Evolutionary conservation across 2,113 vertebrate genomes (phyloP).

Genomic region (Turdus rufiventris): DNA sequence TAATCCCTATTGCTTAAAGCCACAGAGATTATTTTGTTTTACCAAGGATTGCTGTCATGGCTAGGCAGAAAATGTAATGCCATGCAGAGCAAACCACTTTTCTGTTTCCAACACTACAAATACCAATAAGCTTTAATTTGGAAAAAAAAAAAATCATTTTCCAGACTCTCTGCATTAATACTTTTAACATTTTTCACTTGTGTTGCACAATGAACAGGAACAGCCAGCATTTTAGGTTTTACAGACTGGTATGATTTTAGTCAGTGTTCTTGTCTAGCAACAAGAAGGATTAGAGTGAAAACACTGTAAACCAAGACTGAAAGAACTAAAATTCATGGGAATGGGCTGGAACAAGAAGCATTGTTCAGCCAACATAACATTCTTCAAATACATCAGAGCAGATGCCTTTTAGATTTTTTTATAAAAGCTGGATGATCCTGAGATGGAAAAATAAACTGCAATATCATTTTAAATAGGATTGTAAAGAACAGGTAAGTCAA

Average conservation of each 20-base stretch:
- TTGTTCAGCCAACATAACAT: not conserved
- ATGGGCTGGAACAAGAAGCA: not conserved
- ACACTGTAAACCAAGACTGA: not conserved
- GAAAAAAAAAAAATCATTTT: not conserved
- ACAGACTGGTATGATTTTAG: not conserved
- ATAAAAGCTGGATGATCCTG: not conserved
- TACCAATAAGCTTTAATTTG: not conserved
- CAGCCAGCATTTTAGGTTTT: not conserved
- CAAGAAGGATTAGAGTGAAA: not conserved
- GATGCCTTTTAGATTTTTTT: not conserved
- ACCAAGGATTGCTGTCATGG: not conserved
- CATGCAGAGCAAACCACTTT: not conserved
- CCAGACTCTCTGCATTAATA: not conserved
- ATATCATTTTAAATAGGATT: not conserved
- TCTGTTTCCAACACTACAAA: not conserved
- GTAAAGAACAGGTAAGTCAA: not conserved
- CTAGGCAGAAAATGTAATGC: not conserved
- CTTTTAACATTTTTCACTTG: not conserved
- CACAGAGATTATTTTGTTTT: not conserved
- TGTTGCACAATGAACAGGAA: not conserved
- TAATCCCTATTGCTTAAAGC: not conserved
- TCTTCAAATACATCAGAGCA: not conserved
- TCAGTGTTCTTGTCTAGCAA: not conserved
- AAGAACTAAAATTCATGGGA: not conserved
- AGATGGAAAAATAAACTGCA: not conserved